These are phyloP conservation scores for Yoshiicerus persimilis DNA, from an alignment of 1,140 invertebrate species.

Conservation along the genomic window DNA sequence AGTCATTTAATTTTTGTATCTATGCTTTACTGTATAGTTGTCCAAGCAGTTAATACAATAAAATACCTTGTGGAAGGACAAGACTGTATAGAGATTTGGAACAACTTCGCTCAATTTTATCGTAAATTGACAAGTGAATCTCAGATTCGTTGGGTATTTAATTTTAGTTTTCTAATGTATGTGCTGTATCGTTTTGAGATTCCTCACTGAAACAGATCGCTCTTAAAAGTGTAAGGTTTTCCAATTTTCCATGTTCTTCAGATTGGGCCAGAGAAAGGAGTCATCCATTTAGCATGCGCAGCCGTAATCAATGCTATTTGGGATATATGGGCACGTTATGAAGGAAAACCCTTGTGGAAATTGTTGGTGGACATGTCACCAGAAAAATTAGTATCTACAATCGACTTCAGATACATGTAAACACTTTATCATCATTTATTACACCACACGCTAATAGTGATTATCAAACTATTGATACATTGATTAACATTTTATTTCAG, in stretches of 20 bases:
- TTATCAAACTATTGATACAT: too few relatives aligned
- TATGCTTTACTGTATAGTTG: conserved; percentile 64
- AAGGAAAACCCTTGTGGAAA: conserved; percentile 84
- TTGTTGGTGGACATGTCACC: conserved; percentile 78
- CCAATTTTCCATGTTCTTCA: conserved; percentile 51
- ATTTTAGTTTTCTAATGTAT: too few relatives aligned
- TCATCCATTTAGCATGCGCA: conserved; percentile 81
- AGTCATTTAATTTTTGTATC: background rate
- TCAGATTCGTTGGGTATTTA: conserved; percentile 87
- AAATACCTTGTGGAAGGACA: conserved; percentile 67
- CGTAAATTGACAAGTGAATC: conserved; percentile 78
- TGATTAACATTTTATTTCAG: conserved; percentile 61
- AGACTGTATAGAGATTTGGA: conserved; percentile 68
- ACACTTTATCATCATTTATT: conserved; percentile 46
- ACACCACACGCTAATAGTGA: too few relatives aligned
- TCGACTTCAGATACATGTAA: conserved; percentile 84
- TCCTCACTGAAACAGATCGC: background rate
- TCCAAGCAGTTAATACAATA: conserved; percentile 70
- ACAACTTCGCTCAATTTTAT: conserved; percentile 77
- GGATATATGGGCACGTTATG: conserved; percentile 85
- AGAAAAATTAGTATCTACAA: conserved; percentile 75
- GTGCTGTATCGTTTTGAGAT: background rate
- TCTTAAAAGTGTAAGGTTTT: background rate
- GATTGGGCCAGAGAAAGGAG: conserved; percentile 91
- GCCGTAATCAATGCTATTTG: conserved; percentile 86